A percentile compares a stretch with the other conserved stretches of the same genome.
These are phyloP conservation scores for Oscheius myriophilus DNA, from an alignment of 2,888 invertebrate species.

Conservation along the genomic window DNA sequence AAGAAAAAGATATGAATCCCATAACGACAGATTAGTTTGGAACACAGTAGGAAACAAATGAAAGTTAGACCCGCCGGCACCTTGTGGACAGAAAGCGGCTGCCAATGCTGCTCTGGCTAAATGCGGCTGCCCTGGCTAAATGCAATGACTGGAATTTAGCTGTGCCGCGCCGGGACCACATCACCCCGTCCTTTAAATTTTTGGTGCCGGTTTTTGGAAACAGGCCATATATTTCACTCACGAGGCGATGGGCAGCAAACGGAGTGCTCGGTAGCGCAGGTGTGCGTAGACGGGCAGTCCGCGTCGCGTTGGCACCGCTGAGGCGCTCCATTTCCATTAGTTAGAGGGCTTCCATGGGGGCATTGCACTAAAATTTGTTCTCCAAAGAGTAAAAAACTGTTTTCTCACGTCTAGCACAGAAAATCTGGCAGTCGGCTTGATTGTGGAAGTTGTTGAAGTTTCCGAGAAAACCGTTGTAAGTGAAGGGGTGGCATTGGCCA, in stretches of 20 bases:
- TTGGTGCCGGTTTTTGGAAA: no score
- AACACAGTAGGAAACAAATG: no score
- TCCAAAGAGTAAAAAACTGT: background rate
- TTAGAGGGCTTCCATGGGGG: constrained; percentile 51
- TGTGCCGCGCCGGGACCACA: no score
- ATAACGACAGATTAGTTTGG: no score
- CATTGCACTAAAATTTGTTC: constrained; percentile 39
- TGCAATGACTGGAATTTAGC: no score
- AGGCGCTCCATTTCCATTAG: constrained; percentile 52
- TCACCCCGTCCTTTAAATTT: no score
- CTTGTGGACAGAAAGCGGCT: no score
- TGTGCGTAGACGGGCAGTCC: constrained; percentile 56
- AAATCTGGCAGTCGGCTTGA: constrained; percentile 56
- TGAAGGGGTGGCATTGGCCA: constrained; percentile 57
- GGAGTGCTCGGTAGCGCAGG: constrained; percentile 52
- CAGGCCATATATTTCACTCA: no score
- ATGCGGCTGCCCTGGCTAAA: no score
- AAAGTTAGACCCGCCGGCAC: no score
- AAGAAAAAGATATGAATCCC: no score
- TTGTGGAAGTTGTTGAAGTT: constrained; percentile 60
- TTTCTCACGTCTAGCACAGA: constrained; percentile 53
- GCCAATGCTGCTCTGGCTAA: no score
- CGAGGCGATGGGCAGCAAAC: constrained; percentile 59
- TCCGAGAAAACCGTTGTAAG: constrained; percentile 56
- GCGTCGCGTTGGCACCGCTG: constrained; percentile 55